These are phyloP conservation scores for Scartelaos histophorus DNA, from an alignment of 2,113 vertebrate genomes.

Conservation along the genomic window DNA sequence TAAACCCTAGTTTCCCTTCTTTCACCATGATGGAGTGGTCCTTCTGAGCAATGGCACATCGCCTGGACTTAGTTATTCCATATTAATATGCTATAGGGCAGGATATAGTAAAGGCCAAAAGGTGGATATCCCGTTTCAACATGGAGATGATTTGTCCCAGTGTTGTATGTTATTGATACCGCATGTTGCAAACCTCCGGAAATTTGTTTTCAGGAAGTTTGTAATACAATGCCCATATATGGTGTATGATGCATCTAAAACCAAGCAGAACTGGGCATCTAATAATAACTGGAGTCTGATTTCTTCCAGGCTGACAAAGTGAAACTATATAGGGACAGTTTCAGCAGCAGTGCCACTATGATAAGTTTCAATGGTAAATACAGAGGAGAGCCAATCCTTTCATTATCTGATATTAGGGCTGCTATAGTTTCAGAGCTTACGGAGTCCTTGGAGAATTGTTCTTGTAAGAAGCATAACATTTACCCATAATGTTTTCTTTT, in stretches of 20 bases:
- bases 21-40: constrained; percentile 53
- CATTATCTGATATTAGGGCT: constrained; percentile 38
- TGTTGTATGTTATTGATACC: constrained; percentile 72
- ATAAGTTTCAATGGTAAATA: constrained; percentile 37
- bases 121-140: constrained; percentile 67
- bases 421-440: constrained; percentile 20
- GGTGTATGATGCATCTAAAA: constrained; percentile 38
- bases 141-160: constrained; percentile 65
- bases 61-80: constrained; percentile 47
- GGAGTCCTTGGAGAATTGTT: constrained; percentile 15
- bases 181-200: constrained; percentile 50
- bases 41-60: constrained; percentile 12
- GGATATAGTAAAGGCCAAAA: constrained; percentile 56
- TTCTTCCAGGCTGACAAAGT: constrained; percentile 28
- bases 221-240: constrained; percentile 64
- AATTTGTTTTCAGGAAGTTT: constrained; percentile 68
- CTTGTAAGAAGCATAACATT: constrained; percentile 19
- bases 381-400: constrained; percentile 44
- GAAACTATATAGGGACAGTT: constrained; percentile 13
- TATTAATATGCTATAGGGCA: constrained; percentile 68
- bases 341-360: constrained; percentile 37
- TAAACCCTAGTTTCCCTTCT: constrained; percentile 43
- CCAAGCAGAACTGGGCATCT: constrained; percentile 37
- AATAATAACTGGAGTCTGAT: constrained; percentile 35
- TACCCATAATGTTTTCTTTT: constrained; percentile 2